These are phyloP conservation scores for Nesometra sesokonis DNA, from an alignment of 35 echinoderm and acorn worm species.

Conservation along the genomic window DNA sequence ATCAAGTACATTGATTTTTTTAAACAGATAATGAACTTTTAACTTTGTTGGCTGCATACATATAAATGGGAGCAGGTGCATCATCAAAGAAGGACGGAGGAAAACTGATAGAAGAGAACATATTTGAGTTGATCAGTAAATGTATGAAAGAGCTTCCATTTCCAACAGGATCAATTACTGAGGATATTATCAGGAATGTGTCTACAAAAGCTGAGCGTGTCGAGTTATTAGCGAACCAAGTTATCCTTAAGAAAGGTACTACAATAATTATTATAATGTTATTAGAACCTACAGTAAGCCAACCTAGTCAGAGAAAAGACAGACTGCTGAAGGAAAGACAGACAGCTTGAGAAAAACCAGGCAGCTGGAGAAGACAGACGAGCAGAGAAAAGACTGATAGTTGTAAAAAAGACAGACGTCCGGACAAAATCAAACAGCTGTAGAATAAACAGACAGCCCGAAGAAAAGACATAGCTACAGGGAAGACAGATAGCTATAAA, in stretches of 20 bases:
- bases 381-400: too few species aligned
- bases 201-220: not conserved
- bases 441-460: too few species aligned
- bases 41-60: not conserved
- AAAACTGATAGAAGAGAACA: not conserved
- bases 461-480: too few species aligned
- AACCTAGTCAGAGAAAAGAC: not conserved
- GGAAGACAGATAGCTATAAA: too few species aligned
- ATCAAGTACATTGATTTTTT: too few species aligned
- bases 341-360: too few species aligned
- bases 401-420: too few species aligned
- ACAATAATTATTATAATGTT: not conserved
- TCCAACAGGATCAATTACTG: not conserved
- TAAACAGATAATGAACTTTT: too few species aligned
- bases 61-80: not conserved
- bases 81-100: not conserved
- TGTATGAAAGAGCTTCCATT: slow-evolving; percentile 3
- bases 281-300: too few species aligned
- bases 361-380: too few species aligned
- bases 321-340: not conserved
- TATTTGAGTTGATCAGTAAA: not conserved
- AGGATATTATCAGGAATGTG: not conserved
- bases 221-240: not conserved
- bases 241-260: slow-evolving; percentile 11
- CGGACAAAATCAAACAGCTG: too few species aligned